A percentile compares a stretch with the other conserved stretches of the same genome.
These are phyloP conservation scores for Ctenomys sociabilis DNA, from an alignment of 2,113 vertebrate species.

Conservation along the genomic window DNA sequence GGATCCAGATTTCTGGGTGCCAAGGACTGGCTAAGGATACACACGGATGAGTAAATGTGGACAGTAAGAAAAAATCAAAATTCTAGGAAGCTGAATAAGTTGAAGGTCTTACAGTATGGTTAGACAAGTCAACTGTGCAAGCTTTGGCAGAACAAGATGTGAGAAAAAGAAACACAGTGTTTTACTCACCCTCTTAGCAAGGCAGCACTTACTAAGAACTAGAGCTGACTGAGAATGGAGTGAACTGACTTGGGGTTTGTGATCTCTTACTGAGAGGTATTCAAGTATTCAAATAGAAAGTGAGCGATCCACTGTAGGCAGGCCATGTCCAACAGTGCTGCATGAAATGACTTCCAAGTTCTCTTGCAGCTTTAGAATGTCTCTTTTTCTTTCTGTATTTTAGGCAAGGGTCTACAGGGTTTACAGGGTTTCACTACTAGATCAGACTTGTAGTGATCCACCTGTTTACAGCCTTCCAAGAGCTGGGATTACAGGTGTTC, in stretches of 20 bases:
- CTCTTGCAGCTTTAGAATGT: neutral
- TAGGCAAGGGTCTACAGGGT: no score
- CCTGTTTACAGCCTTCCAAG: no score
- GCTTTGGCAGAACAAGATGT: neutral
- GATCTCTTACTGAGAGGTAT: neutral
- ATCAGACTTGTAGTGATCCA: no score
- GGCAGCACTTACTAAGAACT: neutral
- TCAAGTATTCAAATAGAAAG: neutral
- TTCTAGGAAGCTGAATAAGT: neutral
- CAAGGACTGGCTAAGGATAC: neutral
- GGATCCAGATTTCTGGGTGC: neutral
- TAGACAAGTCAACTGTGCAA: neutral
- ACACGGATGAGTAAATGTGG: neutral
- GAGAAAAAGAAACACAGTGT: neutral
- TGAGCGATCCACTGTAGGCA: neutral
- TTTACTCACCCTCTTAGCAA: constrained; percentile 43
- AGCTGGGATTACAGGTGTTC: no score
- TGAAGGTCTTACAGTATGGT: neutral
- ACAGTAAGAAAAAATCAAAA: neutral
- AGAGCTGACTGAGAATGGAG: neutral
- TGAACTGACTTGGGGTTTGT: neutral
- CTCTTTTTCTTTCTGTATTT: no score
- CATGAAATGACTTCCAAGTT: neutral
- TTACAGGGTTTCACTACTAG: no score
- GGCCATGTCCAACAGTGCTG: neutral